These are phyloP conservation scores for Rotaria macrura DNA, from an alignment of 2,888 invertebrate species.

Conservation along the genomic window DNA sequence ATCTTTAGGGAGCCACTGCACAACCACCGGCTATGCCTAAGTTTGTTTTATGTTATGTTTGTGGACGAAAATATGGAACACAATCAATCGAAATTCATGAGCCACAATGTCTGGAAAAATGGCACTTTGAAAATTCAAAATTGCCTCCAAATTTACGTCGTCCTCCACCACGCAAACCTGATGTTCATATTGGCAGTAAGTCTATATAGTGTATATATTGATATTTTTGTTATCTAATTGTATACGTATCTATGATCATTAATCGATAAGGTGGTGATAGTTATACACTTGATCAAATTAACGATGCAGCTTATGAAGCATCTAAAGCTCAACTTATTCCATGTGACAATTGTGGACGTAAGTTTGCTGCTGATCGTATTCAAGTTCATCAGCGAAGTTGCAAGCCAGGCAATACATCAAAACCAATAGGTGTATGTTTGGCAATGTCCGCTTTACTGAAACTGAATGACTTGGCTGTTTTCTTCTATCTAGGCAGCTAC, in stretches of 20 bases:
- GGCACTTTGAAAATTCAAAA: slow-evolving; percentile 57
- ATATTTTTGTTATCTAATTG: too few relatives aligned
- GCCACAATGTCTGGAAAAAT: slow-evolving; percentile 60
- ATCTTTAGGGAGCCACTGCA: not conserved
- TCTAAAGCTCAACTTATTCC: slow-evolving; percentile 56
- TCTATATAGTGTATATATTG: too few relatives aligned
- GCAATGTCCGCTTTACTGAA: not conserved
- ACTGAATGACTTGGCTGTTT: not conserved
- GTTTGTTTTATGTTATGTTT: slow-evolving; percentile 35
- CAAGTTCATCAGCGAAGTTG: slow-evolving; percentile 59
- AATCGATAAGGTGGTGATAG: slow-evolving; percentile 36
- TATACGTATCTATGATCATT: slow-evolving; percentile 33
- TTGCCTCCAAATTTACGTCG: slow-evolving; percentile 54
- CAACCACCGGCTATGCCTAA: slow-evolving; percentile 25
- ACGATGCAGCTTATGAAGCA: slow-evolving; percentile 56
- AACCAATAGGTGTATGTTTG: not conserved
- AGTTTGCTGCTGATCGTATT: slow-evolving; percentile 61
- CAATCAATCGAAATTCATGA: slow-evolving; percentile 60
- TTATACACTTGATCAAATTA: slow-evolving; percentile 41
- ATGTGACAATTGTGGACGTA: slow-evolving; percentile 60
- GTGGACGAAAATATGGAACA: slow-evolving; percentile 58
- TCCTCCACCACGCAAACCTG: slow-evolving; percentile 57
- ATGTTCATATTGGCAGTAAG: slow-evolving; percentile 12
- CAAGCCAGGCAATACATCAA: slow-evolving; percentile 41
- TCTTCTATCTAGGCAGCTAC: not conserved